Base-by-base conservation (phyloP, 1,140 invertebrate species). In the Pseudoatta argentina region DNA sequence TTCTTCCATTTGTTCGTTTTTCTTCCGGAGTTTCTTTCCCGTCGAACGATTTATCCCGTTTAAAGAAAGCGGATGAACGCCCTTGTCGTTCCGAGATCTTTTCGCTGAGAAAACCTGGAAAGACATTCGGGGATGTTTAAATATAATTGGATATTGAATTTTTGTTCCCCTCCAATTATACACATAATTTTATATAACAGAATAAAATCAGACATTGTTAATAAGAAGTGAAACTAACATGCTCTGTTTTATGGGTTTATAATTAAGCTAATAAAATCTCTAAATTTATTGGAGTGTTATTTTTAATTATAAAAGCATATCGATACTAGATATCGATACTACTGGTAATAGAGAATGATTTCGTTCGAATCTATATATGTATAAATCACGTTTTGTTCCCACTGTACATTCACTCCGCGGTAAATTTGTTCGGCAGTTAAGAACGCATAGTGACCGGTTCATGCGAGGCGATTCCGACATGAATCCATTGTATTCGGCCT, bases 401-500 rank as follows among this genome's bases (percentile, higher is more conserved):
- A 14, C 16, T 55, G 75, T 85, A 57, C 30, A 87, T 85, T 57
- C 72, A 85, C 21, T 72, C 24, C 18, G 82, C 21, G 86, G 61
- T 86, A 75, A 88, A 88, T 86, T 78, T 67, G 61, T n/a, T 10
- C 27, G 83, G 51, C 73, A 86, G 75, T 88, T 86, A 88, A 88
- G 86, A 86, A 86, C 67, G 59, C 53, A 24, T 5, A 55, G 44
- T 2, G 73, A 75, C 57, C 73, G 71, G 77, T 78, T 75, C 59
- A 63, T 71, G 57, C 21, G 16, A 55, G 66, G 59, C 55, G 61
- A 78, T 77, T 57, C 59, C 59, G 57, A 73, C 59, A 44, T 75
- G 39, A 87, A 86, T 61, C 78, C 86, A 88, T 78, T 88, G 82
- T 79, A 44, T 86, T 86, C 71, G 66, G 83, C 59, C 73, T 44